Conservation (phyloP, 2,797 vertebrate genomes). For the Selene dorsalis region DNA sequence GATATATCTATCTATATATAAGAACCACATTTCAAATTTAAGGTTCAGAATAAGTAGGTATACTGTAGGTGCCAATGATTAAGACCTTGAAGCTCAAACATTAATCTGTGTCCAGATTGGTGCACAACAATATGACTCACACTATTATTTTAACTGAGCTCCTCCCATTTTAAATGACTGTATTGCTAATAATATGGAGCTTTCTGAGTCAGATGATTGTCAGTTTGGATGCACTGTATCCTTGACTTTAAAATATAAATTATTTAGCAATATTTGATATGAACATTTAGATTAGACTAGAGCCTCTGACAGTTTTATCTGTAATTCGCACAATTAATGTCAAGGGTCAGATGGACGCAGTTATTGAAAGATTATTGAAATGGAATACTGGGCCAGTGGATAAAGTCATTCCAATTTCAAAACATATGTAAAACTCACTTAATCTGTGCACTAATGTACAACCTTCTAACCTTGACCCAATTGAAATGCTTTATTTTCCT, state of each 20-base stretch:
- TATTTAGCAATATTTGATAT: neutral
- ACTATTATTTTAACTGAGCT: too few species aligned
- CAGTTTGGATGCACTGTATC: neutral
- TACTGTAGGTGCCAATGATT: neutral
- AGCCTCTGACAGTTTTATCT: neutral
- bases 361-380: neutral
- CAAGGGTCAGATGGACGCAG: neutral
- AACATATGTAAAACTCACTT: neutral
- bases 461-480: neutral
- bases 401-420: neutral
- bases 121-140: too few species aligned
- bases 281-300: neutral
- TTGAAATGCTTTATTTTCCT: neutral
- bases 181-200: neutral
- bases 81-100: neutral
- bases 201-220: neutral
- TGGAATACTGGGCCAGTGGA: neutral
- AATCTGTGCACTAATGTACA: neutral
- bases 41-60: neutral
- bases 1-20: too few species aligned
- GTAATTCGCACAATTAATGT: neutral
- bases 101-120: neutral
- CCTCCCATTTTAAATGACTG: neutral
- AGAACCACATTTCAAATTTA: too few species aligned
- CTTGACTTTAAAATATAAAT: neutral